Conservation (phyloP, 2,888 invertebrate species). For the Trisateles emortualis region DNA sequence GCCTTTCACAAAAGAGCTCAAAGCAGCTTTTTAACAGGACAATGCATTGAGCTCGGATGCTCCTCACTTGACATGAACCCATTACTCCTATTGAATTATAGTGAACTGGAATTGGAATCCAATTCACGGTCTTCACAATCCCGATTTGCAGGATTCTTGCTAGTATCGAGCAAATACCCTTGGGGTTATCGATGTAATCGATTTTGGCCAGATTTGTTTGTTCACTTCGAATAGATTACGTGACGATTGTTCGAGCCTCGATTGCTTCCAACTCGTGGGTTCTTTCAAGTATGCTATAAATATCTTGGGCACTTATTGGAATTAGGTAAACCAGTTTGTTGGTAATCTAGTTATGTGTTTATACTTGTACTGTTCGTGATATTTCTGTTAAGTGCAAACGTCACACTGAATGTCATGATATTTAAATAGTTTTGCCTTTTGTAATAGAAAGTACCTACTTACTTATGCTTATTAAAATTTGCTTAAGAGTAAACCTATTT, state of each 20-base stretch:
- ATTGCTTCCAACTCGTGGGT: slow-evolving; percentile 35
- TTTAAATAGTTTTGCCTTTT: too few relatives aligned
- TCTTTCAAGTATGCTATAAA: slow-evolving; percentile 28
- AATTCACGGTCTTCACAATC: slow-evolving; percentile 33
- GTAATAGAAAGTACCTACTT: too few relatives aligned
- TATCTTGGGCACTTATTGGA: slow-evolving; percentile 20
- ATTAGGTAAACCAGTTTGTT: slow-evolving; percentile 16
- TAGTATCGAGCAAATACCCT: slow-evolving; percentile 47
- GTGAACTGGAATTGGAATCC: slow-evolving; percentile 38
- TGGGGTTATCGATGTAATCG: slow-evolving; percentile 55
- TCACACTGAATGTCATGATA: too few relatives aligned
- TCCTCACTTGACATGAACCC: slow-evolving; percentile 24
- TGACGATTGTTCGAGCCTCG: slow-evolving; percentile 44
- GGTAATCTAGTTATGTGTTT: neutral
- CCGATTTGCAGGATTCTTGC: slow-evolving; percentile 27
- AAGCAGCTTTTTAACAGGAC: slow-evolving; percentile 30
- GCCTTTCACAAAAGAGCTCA: slow-evolving; percentile 15
- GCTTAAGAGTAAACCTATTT: too few relatives aligned
- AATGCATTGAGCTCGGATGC: slow-evolving; percentile 32
- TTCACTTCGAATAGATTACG: slow-evolving; percentile 69
- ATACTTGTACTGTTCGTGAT: neutral
- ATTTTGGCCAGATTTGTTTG: slow-evolving; percentile 66
- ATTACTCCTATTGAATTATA: slow-evolving; percentile 48
- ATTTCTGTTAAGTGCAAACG: neutral
- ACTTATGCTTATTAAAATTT: too few relatives aligned